Percentiles rank a stretch among this genome's conserved stretches.
phyloP scores from a whole-genome alignment of 1,140 invertebrate genomes.

The Trichomalopsis sarcophagae region DNA sequence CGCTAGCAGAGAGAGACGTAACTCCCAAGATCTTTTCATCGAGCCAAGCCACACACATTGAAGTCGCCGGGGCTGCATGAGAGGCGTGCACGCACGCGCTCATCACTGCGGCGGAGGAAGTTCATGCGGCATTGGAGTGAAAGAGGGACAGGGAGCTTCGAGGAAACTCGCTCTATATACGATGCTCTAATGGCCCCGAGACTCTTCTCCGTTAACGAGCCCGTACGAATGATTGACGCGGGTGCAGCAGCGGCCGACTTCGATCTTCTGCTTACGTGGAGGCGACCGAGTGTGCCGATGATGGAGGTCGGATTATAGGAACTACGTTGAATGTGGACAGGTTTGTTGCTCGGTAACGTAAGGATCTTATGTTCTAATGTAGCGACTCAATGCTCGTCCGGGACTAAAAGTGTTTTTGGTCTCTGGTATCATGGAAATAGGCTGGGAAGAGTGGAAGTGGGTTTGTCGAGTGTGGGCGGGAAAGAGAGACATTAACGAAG shows the following conservation, averaged over 20 bases:
- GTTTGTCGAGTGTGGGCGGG: neutral
- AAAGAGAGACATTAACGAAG: neutral
- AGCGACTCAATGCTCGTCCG: neutral
- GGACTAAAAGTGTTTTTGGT: conserved; percentile 18
- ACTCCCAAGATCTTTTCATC: neutral
- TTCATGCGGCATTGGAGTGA: neutral
- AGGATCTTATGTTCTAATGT: neutral
- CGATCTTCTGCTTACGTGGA: too few species aligned
- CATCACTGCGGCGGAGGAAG: too few species aligned
- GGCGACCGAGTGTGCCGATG: too few species aligned
- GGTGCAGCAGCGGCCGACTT: too few species aligned
- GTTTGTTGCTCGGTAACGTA: too few species aligned
- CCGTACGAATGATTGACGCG: neutral
- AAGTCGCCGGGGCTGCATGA: neutral
- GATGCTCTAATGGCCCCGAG: neutral
- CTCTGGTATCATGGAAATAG: conserved; percentile 17
- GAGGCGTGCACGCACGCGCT: neutral
- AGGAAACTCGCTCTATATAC: neutral
- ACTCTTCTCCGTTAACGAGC: conserved; percentile 5
- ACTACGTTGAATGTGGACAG: too few species aligned
- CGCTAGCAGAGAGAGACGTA: neutral
- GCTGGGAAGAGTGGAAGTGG: conserved; percentile 6
- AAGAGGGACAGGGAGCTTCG: neutral
- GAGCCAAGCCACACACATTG: neutral
- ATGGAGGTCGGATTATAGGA: too few species aligned